Percentiles rank a stretch among this genome's conserved stretches.
Evolutionary conservation across 2,888 invertebrate genomes (phyloP).

Genomic region (Campoletis raptor): DNA sequence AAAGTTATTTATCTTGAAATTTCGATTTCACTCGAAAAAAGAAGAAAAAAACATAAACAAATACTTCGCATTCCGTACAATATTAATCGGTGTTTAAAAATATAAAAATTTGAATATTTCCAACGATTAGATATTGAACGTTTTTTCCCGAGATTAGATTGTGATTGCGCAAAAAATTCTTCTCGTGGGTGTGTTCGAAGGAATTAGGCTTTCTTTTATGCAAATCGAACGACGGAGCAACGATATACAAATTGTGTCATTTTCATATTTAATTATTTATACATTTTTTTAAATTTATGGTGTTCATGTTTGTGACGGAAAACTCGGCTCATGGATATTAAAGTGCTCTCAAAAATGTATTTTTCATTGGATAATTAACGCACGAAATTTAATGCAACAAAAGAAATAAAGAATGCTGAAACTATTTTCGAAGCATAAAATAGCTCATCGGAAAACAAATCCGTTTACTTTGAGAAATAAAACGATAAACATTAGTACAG

Average conservation of each 20-base stretch:
- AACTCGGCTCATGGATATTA: not conserved
- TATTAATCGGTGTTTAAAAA: not conserved
- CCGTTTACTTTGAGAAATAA: too few species aligned
- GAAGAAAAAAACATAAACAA: not conserved
- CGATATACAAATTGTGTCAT: not conserved
- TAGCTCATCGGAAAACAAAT: too few species aligned
- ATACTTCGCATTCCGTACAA: not conserved
- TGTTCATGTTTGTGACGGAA: not conserved
- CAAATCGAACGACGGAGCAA: not conserved
- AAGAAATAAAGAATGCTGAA: not conserved
- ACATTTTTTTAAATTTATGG: not conserved
- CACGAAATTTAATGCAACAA: not conserved
- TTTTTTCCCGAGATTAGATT: not conserved
- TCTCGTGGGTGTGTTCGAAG: not conserved
- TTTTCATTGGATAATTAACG: not conserved
- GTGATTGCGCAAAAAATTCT: conserved; percentile 2
- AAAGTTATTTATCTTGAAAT: not conserved
- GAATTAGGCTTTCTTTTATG: conserved; percentile 1
- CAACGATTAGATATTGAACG: not conserved
- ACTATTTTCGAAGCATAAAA: not conserved
- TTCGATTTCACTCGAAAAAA: not conserved
- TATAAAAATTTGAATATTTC: not conserved
- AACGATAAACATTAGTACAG: too few species aligned
- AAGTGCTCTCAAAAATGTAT: too few species aligned
- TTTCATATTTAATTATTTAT: not conserved